Percentiles rank a stretch among this genome's conserved stretches.
These are phyloP conservation scores for Aphaenogaster ashmeadi DNA, from an alignment of 1,140 invertebrate genomes.

Conservation along the genomic window DNA sequence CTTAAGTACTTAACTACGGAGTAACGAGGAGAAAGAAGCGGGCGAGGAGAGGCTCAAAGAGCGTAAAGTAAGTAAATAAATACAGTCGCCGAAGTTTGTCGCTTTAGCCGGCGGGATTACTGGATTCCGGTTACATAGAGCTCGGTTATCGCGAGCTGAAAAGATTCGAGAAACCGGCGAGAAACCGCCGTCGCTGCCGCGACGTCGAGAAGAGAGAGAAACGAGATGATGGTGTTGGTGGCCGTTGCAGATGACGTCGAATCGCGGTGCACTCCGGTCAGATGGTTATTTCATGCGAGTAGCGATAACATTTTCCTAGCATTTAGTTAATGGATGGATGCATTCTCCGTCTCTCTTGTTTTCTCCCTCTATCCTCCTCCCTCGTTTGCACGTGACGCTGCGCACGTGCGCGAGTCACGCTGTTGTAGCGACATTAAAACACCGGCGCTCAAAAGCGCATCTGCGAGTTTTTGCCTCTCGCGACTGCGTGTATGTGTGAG, in stretches of 20 bases:
- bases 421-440: conserved; percentile 41
- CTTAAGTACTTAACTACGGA: conserved; percentile 42
- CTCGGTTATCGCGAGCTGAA: conserved; percentile 54
- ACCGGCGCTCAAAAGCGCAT: conserved; percentile 48
- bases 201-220: conserved; percentile 9
- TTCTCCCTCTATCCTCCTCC: not conserved
- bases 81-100: conserved; percentile 54
- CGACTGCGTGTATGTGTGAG: not conserved
- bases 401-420: not conserved
- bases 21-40: not conserved
- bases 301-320: conserved; percentile 77
- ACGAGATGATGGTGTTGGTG: not conserved
- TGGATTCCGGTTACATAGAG: conserved; percentile 44
- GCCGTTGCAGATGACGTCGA: conserved; percentile 53
- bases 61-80: conserved; percentile 63
- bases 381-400: conserved; percentile 9
- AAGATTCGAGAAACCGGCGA: conserved; percentile 36
- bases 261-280: conserved; percentile 56
- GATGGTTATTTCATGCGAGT: conserved; percentile 75
- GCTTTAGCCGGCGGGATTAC: conserved; percentile 42
- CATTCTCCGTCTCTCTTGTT: not conserved
- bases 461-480: conserved; percentile 21
- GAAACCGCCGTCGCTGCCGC: not conserved
- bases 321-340: conserved; percentile 74
- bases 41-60: conserved; percentile 29